A percentile compares a stretch with the other conserved stretches of the same genome.
Evolutionary conservation across 2,888 invertebrate genomes (phyloP).

Genomic region (Drosophila kambysellisi): DNA sequence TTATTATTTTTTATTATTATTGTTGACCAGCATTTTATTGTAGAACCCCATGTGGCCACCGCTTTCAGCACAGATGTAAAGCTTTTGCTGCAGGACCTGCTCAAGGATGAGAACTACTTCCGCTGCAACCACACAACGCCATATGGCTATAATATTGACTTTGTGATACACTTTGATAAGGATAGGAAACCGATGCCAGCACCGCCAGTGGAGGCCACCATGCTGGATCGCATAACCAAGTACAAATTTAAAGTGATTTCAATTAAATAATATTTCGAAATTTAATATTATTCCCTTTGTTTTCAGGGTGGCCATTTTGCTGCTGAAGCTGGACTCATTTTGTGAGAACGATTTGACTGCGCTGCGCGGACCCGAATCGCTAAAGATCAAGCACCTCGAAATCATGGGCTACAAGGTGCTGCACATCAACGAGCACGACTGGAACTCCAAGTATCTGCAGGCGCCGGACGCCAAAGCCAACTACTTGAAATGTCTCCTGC

Average conservation of each 20-base stretch:
- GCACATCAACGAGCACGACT: slow-evolving; percentile 86
- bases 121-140: slow-evolving; percentile 84
- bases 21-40: slow-evolving; percentile 2
- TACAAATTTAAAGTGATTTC: slow-evolving; percentile 32
- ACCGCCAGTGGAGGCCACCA: slow-evolving; percentile 75
- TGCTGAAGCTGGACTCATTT: slow-evolving; percentile 85
- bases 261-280: neutral
- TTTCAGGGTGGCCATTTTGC: slow-evolving; percentile 82
- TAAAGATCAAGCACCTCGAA: slow-evolving; percentile 87
- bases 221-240: slow-evolving; percentile 84
- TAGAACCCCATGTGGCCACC: slow-evolving; percentile 59
- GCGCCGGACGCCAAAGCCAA: slow-evolving; percentile 85
- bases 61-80: slow-evolving; percentile 76
- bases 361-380: slow-evolving; percentile 86
- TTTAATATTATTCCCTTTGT: neutral
- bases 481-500: slow-evolving; percentile 84
- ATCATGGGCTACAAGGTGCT: slow-evolving; percentile 88
- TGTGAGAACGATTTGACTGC: slow-evolving; percentile 85
- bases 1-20: neutral
- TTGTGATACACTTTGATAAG: slow-evolving; percentile 84
- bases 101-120: slow-evolving; percentile 78
- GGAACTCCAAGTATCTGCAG: slow-evolving; percentile 87
- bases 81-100: slow-evolving; percentile 65
- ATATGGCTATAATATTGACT: slow-evolving; percentile 85
- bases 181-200: slow-evolving; percentile 73